A percentile compares a stretch with the other conserved stretches of the same genome.
Evolutionary conservation across 2,888 invertebrate species (phyloP).

Genomic region (Saturnia japonica): DNA sequence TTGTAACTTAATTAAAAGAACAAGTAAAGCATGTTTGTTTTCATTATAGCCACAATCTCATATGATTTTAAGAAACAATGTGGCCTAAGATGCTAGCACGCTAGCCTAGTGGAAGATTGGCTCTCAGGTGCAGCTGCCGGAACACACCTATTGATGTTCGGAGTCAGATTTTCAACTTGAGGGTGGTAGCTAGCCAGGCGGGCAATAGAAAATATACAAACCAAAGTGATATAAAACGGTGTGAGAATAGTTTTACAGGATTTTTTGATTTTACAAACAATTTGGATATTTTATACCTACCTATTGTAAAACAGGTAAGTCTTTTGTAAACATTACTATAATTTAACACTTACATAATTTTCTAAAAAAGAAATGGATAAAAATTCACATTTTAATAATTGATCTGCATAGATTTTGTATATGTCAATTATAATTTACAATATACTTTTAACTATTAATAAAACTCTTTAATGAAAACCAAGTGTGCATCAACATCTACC

Average conservation of each 20-base stretch:
- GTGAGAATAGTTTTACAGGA: no score
- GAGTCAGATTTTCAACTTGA: no score
- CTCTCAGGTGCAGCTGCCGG: no score
- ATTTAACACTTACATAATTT: neutral
- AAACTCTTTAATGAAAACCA: slow-evolving; percentile 54
- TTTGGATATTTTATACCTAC: neutral
- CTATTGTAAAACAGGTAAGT: neutral
- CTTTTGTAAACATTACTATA: neutral
- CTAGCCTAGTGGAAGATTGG: no score
- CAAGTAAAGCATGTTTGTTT: no score
- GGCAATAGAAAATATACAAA: no score
- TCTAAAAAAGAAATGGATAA: slow-evolving; percentile 5
- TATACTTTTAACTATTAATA: slow-evolving; percentile 28
- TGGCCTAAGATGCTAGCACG: no score
- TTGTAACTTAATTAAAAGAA: neutral
- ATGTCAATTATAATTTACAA: slow-evolving; percentile 25
- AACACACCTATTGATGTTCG: no score
- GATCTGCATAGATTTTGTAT: slow-evolving; percentile 37
- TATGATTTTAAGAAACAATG: no score
- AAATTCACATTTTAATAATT: slow-evolving; percentile 34
- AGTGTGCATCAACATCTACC: slow-evolving; percentile 77
- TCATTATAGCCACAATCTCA: no score
- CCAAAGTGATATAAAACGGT: no score
- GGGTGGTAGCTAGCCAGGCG: no score
- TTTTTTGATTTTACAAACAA: neutral